Evolutionary conservation across 2,113 vertebrate genomes (phyloP), one percentile per base, ranked within the genome.

Genomic region (Odobenus rosmarus): DNA sequence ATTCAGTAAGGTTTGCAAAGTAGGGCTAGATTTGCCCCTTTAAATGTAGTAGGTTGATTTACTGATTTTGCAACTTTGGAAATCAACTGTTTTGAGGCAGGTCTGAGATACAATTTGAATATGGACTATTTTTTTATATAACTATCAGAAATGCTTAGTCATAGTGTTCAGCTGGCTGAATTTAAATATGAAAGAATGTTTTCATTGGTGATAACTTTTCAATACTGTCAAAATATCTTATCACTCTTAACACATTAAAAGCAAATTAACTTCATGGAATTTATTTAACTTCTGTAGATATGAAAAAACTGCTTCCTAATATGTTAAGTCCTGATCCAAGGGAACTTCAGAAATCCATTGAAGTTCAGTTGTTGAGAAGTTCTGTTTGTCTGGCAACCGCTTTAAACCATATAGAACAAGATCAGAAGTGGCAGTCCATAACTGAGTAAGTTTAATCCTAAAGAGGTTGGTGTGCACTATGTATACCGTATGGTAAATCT

Each of bases 291-390:
- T 88, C 53, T 86, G 28, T 98, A 99, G 99, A 99, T 98, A 99
- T 99, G 98, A 99, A 99, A 98, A 99, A 99, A 88, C 99, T 99
- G 15, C 99, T 99, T 95, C 99, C 99, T 79, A 99, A 99, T 84
- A 99, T 99, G 98, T 98, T 99, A 91, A 99, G 99, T 98, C 99
- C 99, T 81, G 99, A 99, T 98, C 99, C 99, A 12, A 99, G 99
- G 9, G 99, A 99, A 98, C 99, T 99, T 97, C 99, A 99, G 98
- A 99, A 99, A 98, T 99, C 99, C 96, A 99, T 99, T 85, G 99
- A 99, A 98, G 99, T 99, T 49, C 99, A 99, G 98, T 99, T 99
- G 81, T 98, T 99, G 80, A 99, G 99, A 98, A 99, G 99, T 39
- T 99, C 99, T 5, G 99, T 99, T 0, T 99, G 99, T 74, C 98